Evolutionary conservation across 2,888 invertebrate species (phyloP).

Genomic region (Acrocera orbiculus): DNA sequence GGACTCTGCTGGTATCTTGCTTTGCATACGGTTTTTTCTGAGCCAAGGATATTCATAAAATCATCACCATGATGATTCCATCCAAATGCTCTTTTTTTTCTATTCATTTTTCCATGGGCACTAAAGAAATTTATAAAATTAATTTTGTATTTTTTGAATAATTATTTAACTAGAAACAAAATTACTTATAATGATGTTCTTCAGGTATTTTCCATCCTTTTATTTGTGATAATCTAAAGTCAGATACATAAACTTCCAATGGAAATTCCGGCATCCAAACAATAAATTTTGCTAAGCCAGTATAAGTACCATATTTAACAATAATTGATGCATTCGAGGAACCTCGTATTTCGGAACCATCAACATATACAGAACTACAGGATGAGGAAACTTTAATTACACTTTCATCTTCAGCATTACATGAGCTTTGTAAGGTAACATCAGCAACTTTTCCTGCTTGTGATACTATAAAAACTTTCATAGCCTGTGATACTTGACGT

Average conservation of each 20-base stretch:
- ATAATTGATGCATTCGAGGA: conserved; percentile 88
- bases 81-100: conserved; percentile 42
- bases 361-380: conserved; percentile 90
- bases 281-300: conserved; percentile 71
- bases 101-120: conserved; percentile 35
- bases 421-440: conserved; percentile 85
- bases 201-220: conserved; percentile 88
- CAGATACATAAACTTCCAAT: conserved; percentile 73
- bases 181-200: conserved; percentile 38
- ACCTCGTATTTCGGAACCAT: conserved; percentile 86
- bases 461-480: conserved; percentile 90
- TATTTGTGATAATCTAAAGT: conserved; percentile 78
- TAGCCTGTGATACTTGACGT: conserved; percentile 80
- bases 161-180: neutral
- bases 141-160: neutral
- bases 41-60: conserved; percentile 42
- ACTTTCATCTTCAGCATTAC: conserved; percentile 88
- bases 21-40: conserved; percentile 46
- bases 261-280: conserved; percentile 97
- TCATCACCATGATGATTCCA: conserved; percentile 41
- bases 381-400: conserved; percentile 92
- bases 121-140: neutral
- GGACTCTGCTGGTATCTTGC: conserved; percentile 82
- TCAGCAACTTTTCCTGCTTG: conserved; percentile 89
- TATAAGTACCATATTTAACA: conserved; percentile 82